Conservation (phyloP, 2,797 vertebrate species). For the Bradypodion ventrale region DNA sequence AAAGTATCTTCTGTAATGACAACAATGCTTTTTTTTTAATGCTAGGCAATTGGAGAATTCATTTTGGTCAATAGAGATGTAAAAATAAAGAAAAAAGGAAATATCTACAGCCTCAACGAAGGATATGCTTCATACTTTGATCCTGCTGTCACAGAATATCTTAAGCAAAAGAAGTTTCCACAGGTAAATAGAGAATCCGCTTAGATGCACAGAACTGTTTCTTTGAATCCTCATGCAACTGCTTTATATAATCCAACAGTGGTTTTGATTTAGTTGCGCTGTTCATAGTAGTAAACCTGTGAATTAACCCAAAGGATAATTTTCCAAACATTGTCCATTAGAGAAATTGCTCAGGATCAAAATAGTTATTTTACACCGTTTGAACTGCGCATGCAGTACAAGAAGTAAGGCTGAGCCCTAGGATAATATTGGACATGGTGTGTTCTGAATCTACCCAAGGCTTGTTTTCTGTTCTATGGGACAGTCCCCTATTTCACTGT, state of each 20-base stretch:
- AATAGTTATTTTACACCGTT: background rate
- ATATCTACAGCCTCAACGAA: conserved; percentile 96
- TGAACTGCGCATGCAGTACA: no score
- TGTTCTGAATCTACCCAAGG: background rate
- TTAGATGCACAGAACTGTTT: background rate
- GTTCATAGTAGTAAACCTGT: background rate
- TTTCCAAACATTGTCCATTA: background rate
- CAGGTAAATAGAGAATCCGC: conserved; percentile 72
- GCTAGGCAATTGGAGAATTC: conserved; percentile 94
- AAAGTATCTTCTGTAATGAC: background rate
- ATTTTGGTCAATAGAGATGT: conserved; percentile 90
- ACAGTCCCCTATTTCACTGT: background rate
- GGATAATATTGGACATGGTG: background rate
- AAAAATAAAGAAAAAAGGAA: conserved; percentile 94
- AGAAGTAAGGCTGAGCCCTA: background rate
- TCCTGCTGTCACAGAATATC: conserved; percentile 87
- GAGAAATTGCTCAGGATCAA: background rate
- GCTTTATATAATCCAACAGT: background rate
- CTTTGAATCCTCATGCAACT: background rate
- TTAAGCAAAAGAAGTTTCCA: conserved; percentile 94
- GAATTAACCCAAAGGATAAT: background rate
- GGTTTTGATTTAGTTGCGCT: no score
- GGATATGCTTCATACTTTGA: conserved; percentile 94
- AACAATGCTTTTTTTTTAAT: conserved; percentile 31
- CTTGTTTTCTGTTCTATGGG: background rate